Base-by-base conservation (phyloP, 2,888 invertebrate genomes). In the Tenthredo mesomela region DNA sequence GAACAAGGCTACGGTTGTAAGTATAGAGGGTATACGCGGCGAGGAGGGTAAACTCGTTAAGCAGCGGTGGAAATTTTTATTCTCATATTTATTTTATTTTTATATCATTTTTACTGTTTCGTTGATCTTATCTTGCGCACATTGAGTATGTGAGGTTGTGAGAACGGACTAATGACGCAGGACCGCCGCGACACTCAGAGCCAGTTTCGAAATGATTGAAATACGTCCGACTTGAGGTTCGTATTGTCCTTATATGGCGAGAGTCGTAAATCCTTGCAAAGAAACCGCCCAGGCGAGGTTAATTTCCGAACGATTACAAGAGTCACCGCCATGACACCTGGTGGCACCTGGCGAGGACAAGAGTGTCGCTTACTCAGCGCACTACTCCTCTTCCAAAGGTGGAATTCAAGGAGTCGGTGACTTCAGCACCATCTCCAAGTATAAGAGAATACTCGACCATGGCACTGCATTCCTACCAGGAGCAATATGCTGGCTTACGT, bases 301-400 rank as follows among this genome's bases (percentile, higher is more conserved):
- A 92, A 92, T 92, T 92, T 91, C 91, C 90, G 92, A 93, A 91
- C 92, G 92, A 93, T 93, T 92, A 92, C 91, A 89, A 65, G 82
- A 82, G 47, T 82, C 82, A 67, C 67, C 25, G 82, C 50, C 43
- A 29, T n/a, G 89, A 90, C 92, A 92, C 92, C 92, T 92, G 92
- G 90, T 90, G 88, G 70, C 82, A 82, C 67, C 61, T 61, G 82
- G 67, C 25, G 67, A 65, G 25, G 82, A 67, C 43, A 67, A 70
- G 82, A 82, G 82, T 82, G 67, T 82, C 82, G 82, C 82, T 50
- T 37, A 65, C 71, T 73, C 80, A 54, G 50, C 25, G 6, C 18
- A 77, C 75, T 18, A n/a, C 61, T 54, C 80, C 61, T 82, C 82
- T 82, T 70, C 43, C 10, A 25, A 25, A 33, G 58, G 21, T 61